These are phyloP conservation scores for Callionymus lyra DNA, from an alignment of 2,113 vertebrate species.

Conservation along the genomic window DNA sequence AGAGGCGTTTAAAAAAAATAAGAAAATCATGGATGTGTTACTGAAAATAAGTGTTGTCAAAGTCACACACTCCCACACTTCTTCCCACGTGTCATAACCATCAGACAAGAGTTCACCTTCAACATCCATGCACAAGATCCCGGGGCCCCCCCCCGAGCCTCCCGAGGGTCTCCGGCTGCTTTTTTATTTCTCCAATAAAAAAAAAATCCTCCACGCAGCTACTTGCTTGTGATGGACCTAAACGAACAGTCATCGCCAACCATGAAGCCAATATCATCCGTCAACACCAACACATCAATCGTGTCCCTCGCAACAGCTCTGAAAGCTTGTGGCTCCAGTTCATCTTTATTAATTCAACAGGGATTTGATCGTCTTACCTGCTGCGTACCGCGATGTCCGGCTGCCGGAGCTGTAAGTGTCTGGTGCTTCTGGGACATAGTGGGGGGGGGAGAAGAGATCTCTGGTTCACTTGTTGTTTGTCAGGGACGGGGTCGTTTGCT, in stretches of 20 bases:
- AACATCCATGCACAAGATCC: background rate
- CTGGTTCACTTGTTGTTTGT: slow-evolving; percentile 67
- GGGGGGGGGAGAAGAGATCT: slow-evolving; percentile 48
- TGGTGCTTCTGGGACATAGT: slow-evolving; percentile 58
- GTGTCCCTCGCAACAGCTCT: slow-evolving; percentile 26
- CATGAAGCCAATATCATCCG: slow-evolving; percentile 26
- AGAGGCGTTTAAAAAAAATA: no score
- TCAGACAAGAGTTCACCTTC: background rate
- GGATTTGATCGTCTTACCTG: slow-evolving; percentile 64
- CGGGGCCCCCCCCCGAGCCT: no score
- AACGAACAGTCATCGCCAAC: slow-evolving; percentile 23
- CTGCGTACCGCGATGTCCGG: slow-evolving; percentile 39
- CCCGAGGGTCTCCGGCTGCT: background rate
- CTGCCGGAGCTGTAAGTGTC: slow-evolving; percentile 53
- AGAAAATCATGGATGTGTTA: no score
- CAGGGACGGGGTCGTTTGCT: slow-evolving; percentile 60
- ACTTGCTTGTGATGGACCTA: slow-evolving; percentile 19
- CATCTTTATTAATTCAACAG: slow-evolving; percentile 57
- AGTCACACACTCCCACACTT: slow-evolving; percentile 3
- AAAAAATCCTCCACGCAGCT: slow-evolving; percentile 13
- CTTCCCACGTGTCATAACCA: no score
- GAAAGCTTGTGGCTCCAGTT: slow-evolving; percentile 42
- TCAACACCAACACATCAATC: slow-evolving; percentile 44
- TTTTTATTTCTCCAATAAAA: slow-evolving; percentile 9
- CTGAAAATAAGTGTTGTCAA: no score